phyloP scores from a whole-genome alignment of 2,797 vertebrate species.

The Gymnocypris eckloni region DNA sequence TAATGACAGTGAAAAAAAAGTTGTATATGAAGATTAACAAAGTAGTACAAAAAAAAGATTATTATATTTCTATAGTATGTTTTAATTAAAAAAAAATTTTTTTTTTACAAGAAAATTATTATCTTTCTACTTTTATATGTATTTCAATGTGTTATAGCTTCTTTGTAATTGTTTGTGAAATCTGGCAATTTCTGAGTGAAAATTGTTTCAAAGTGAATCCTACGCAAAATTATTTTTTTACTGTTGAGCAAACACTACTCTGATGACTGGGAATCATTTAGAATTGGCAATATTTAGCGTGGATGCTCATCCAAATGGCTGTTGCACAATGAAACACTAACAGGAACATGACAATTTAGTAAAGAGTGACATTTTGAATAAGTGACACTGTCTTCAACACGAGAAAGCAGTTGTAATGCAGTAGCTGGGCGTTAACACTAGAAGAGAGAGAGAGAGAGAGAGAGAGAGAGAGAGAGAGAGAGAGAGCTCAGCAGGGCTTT shows the following conservation, averaged over 20 bases:
- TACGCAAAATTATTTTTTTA: background rate
- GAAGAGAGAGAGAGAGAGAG: background rate
- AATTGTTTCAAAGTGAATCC: background rate
- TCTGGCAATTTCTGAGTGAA: background rate
- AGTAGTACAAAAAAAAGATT: background rate
- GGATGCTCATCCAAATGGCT: background rate
- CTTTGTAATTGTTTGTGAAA: background rate
- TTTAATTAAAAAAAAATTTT: background rate
- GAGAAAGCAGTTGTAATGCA: slow-evolving; percentile 23
- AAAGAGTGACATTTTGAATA: slow-evolving; percentile 16
- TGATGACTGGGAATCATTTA: background rate
- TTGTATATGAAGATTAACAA: too few relatives aligned
- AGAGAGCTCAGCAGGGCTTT: slow-evolving; percentile 24
- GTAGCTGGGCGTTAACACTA: slow-evolving; percentile 1
- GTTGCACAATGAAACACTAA: slow-evolving; percentile 7
- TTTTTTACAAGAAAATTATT: too few relatives aligned
- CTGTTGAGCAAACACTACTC: background rate
- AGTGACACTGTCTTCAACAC: slow-evolving; percentile 5
- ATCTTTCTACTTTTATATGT: background rate
- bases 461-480: background rate
- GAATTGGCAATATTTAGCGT: background rate
- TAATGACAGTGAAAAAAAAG: too few relatives aligned
- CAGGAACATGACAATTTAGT: slow-evolving; percentile 6
- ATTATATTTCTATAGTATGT: background rate
- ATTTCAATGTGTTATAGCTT: background rate